A percentile compares a stretch with the other conserved stretches of the same genome.
Conservation (phyloP, 1,140 invertebrate genomes). For the Sminthurinus signatus region DNA sequence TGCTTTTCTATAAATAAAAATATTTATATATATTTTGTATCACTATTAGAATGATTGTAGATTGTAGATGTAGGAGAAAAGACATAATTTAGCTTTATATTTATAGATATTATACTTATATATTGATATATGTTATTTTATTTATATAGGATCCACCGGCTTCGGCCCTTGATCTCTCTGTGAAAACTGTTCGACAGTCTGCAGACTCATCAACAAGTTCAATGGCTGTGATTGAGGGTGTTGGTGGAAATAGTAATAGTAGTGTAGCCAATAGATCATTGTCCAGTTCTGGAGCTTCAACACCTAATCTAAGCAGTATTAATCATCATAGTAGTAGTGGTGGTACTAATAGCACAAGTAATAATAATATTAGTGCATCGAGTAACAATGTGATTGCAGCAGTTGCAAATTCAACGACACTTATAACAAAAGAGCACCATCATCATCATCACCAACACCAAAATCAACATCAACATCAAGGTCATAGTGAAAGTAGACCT, state of each 20-base stretch:
- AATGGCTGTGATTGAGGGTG: slow-evolving; percentile 2
- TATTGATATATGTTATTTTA: too few relatives aligned
- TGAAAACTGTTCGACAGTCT: slow-evolving; percentile 75
- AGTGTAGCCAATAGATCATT: slow-evolving; percentile 7
- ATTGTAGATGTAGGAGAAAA: too few relatives aligned
- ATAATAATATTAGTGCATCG: slow-evolving; percentile 12
- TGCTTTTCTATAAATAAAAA: too few relatives aligned
- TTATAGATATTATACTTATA: too few relatives aligned
- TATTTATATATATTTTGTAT: too few relatives aligned
- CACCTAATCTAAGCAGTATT: slow-evolving; percentile 1
- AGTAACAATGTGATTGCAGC: slow-evolving; percentile 36
- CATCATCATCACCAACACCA: background rate
- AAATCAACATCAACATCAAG: slow-evolving; percentile 2
- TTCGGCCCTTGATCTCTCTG: slow-evolving; percentile 77
- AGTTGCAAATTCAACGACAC: slow-evolving; percentile 33
- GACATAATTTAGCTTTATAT: too few relatives aligned
- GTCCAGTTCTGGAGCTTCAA: slow-evolving; percentile 9
- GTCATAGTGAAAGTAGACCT: background rate
- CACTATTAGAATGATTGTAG: too few relatives aligned
- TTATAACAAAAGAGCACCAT: background rate
- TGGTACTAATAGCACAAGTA: slow-evolving; percentile 13
- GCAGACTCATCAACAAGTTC: slow-evolving; percentile 64
- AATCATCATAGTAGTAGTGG: background rate
- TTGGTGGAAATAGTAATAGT: background rate
- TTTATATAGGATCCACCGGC: too few relatives aligned